Conservation (phyloP, 2,113 vertebrate genomes). For the Eleginops maclovinus region DNA sequence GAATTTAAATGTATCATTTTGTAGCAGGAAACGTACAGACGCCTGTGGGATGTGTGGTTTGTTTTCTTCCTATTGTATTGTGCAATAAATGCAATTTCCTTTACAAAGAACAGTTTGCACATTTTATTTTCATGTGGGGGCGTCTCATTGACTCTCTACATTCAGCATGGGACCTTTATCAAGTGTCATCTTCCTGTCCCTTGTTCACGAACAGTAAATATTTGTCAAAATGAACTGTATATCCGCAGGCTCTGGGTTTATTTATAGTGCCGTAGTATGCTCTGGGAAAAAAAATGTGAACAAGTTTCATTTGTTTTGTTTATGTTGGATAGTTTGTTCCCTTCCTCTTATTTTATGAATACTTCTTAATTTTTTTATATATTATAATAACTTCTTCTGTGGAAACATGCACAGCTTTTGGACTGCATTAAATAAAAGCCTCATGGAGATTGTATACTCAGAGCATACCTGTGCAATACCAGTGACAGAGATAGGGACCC, state of each 20-base stretch:
- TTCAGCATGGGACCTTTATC: background rate
- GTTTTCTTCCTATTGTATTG: too few species aligned
- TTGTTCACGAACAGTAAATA: background rate
- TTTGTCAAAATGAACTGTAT: background rate
- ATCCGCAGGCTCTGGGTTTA: background rate
- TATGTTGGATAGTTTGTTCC: too few species aligned
- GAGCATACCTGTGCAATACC: slow-evolving; percentile 92
- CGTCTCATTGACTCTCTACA: background rate
- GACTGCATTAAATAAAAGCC: background rate
- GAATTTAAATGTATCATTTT: too few species aligned
- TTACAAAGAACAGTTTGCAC: too few species aligned
- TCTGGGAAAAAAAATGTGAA: background rate
- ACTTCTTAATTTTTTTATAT: too few species aligned
- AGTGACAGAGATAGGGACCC: slow-evolving; percentile 95
- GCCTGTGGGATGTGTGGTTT: too few species aligned
- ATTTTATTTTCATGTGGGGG: too few species aligned
- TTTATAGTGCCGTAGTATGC: background rate
- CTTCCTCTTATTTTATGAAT: too few species aligned
- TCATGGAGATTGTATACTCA: background rate
- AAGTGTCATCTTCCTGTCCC: background rate
- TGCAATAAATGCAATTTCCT: too few species aligned
- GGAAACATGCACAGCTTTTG: background rate
- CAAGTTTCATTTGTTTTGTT: too few species aligned
- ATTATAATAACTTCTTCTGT: background rate
- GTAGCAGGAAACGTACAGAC: too few species aligned